Percentiles rank a stretch among this genome's conserved stretches.
Evolutionary conservation across 2,113 vertebrate genomes (phyloP).

Genomic region (Rostratula benghalensis): DNA sequence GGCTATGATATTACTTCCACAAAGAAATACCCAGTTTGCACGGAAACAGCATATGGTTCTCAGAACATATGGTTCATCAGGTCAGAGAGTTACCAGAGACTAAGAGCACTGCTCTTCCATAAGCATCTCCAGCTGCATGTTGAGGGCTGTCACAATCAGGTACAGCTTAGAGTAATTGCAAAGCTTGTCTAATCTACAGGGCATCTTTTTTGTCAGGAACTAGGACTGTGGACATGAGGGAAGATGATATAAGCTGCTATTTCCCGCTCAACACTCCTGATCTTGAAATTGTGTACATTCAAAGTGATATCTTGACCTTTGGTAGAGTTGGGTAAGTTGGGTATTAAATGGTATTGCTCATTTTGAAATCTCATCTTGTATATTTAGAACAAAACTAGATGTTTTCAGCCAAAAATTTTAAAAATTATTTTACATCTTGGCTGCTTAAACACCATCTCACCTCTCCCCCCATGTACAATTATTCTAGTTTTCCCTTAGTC

Average conservation of each 20-base stretch:
- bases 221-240: not conserved
- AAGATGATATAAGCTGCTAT: not conserved
- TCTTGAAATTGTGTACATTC: not conserved
- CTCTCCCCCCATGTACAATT: not conserved
- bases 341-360: not conserved
- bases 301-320: not conserved
- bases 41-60: not conserved
- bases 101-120: not conserved
- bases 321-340: not conserved
- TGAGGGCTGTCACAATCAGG: not conserved
- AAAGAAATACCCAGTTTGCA: not conserved
- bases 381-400: not conserved
- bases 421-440: not conserved
- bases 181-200: not conserved
- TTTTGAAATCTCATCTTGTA: not conserved
- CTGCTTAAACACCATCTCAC: not conserved
- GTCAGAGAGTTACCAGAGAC: not conserved
- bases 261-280: not conserved
- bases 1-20: not conserved
- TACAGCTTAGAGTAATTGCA: not conserved
- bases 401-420: not conserved
- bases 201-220: not conserved
- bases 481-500: not conserved
- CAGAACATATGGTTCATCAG: not conserved
- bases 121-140: not conserved